phyloP scores from a whole-genome alignment of 2,113 vertebrate species.

The Buteo buteo region DNA sequence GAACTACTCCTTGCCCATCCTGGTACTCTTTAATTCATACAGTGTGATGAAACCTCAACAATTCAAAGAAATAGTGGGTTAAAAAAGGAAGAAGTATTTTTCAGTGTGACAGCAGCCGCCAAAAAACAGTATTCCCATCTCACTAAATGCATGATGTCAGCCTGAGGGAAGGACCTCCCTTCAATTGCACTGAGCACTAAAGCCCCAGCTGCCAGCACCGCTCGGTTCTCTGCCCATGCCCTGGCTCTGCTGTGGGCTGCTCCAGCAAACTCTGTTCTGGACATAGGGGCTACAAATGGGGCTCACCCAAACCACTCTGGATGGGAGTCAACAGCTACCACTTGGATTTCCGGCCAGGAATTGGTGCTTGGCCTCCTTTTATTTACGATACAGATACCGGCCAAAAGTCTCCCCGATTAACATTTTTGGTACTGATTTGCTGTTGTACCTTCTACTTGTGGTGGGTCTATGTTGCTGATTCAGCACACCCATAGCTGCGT shows the following conservation, averaged over 20 bases:
- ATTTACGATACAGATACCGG: background rate
- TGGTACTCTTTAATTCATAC: background rate
- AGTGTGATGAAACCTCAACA: background rate
- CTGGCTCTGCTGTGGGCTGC: background rate
- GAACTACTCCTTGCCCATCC: background rate
- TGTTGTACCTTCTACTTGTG: background rate
- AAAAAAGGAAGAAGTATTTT: background rate
- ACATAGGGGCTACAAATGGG: accelerated
- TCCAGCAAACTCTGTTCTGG: background rate
- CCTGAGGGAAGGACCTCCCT: background rate
- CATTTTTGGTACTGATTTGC: background rate
- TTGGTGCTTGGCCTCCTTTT: background rate
- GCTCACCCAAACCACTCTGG: background rate
- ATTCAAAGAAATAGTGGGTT: background rate
- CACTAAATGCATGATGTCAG: accelerated
- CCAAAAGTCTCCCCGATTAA: background rate
- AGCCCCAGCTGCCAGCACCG: background rate
- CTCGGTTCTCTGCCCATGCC: background rate
- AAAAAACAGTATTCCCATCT: background rate
- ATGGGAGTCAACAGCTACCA: background rate
- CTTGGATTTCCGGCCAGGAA: background rate
- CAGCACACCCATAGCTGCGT: background rate
- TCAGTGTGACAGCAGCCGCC: background rate
- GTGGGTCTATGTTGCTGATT: background rate
- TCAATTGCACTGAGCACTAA: background rate